These are phyloP conservation scores for Zhuqinia jingwanae DNA, from an alignment of 2,888 invertebrate species.

Conservation along the genomic window DNA sequence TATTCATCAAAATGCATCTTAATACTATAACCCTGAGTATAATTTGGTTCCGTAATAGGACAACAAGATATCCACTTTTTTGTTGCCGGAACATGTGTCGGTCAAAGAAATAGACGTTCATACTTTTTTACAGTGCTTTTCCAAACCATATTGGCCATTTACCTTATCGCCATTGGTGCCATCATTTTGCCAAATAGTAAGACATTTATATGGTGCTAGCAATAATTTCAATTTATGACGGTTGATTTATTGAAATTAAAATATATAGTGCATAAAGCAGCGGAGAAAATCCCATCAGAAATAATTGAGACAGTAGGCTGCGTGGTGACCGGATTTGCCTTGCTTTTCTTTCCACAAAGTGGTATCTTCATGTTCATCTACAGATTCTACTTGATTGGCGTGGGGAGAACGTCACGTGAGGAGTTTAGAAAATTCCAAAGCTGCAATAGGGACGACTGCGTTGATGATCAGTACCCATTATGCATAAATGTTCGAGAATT, in stretches of 20 bases:
- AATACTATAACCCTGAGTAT: too few species aligned
- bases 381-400: constrained; percentile 55
- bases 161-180: constrained; percentile 20
- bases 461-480: constrained; percentile 28
- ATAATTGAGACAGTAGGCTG: background rate
- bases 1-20: too few species aligned
- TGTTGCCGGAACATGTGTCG: constrained; percentile 60
- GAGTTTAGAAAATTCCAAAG: constrained; percentile 49
- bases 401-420: constrained; percentile 53
- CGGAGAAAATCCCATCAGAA: constrained; percentile 9
- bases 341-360: constrained; percentile 60
- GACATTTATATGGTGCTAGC: background rate
- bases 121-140: constrained; percentile 40
- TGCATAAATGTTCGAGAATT: constrained; percentile 39
- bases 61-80: constrained; percentile 62
- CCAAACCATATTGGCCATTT: constrained; percentile 37
- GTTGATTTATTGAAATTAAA: background rate
- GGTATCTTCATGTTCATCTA: constrained; percentile 62
- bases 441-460: constrained; percentile 43
- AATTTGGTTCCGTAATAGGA: too few species aligned
- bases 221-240: background rate
- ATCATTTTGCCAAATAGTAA: constrained; percentile 16
- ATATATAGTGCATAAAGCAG: constrained; percentile 14
- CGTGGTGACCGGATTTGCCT: background rate
- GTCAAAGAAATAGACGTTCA: constrained; percentile 46